Evolutionary conservation across 2,797 vertebrate genomes (phyloP).

Genomic region (Sebastes cheni): DNA sequence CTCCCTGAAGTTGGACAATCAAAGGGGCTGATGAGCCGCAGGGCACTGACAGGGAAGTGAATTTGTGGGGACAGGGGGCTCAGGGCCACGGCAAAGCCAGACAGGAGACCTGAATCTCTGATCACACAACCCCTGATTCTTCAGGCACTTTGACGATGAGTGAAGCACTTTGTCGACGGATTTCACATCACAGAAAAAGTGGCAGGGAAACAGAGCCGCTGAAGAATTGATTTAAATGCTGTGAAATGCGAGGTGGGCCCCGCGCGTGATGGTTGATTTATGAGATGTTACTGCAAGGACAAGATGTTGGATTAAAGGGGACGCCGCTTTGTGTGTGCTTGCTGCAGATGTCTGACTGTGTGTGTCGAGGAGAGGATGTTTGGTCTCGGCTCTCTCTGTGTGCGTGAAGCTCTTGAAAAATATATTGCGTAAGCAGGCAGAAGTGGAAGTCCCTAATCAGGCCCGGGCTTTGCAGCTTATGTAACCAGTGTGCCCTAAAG

Average conservation of each 20-base stretch:
- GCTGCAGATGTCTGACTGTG: not conserved
- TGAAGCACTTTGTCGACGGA: constrained; percentile 47
- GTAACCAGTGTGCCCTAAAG: constrained; percentile 20
- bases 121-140: constrained; percentile 47
- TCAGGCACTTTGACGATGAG: constrained; percentile 35
- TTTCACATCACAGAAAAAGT: constrained; percentile 43
- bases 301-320: constrained; percentile 6
- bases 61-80: constrained; percentile 45
- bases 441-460: constrained; percentile 47
- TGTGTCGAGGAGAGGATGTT: not conserved
- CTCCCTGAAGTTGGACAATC: constrained; percentile 59
- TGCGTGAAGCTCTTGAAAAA: not conserved
- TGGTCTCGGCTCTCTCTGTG: not conserved
- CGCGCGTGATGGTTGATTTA: constrained; percentile 47
- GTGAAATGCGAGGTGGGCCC: constrained; percentile 42
- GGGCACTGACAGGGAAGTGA: constrained; percentile 46
- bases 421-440: constrained; percentile 41
- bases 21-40: constrained; percentile 44
- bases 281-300: constrained; percentile 30
- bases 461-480: constrained; percentile 17
- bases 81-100: constrained; percentile 27
- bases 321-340: not conserved
- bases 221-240: constrained; percentile 54
- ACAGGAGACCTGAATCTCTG: constrained; percentile 47
- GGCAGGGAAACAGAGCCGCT: constrained; percentile 33